These are phyloP conservation scores for Phylloscopus trochilus DNA, from an alignment of 2,113 vertebrate species.

Conservation along the genomic window DNA sequence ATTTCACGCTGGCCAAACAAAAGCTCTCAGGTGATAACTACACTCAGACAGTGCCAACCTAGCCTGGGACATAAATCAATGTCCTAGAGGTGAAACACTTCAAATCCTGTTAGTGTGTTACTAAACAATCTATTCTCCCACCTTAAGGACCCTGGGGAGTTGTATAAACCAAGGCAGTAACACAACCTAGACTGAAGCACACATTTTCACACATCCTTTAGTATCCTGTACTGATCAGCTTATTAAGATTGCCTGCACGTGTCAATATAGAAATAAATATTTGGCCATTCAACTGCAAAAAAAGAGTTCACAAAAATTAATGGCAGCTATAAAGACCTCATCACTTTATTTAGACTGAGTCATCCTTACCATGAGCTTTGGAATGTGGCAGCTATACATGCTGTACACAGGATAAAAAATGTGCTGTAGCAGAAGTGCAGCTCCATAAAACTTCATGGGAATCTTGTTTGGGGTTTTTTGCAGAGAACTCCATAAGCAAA, in stretches of 20 bases:
- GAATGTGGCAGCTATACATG: slow-evolving; percentile 1
- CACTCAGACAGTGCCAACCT: neutral
- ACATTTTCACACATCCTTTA: neutral
- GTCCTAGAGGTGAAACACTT: neutral
- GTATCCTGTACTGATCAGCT: neutral
- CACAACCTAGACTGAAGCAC: neutral
- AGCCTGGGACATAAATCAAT: neutral
- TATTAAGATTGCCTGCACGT: neutral
- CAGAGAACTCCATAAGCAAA: neutral
- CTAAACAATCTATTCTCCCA: neutral
- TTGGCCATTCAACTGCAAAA: slow-evolving; percentile 21
- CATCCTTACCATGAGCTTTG: neutral
- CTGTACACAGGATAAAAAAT: neutral
- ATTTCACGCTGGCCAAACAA: neutral
- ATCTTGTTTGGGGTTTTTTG: neutral
- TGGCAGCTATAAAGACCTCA: slow-evolving; percentile 46
- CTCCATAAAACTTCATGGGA: neutral
- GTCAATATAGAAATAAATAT: slow-evolving; percentile 22
- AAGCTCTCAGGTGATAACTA: neutral
- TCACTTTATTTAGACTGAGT: slow-evolving; percentile 19
- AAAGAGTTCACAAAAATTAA: slow-evolving; percentile 51
- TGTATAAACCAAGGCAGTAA: neutral
- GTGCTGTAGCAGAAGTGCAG: neutral
- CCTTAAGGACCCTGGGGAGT: neutral
- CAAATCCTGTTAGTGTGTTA: slow-evolving; percentile 11